phyloP scores from a whole-genome alignment of 1,140 invertebrate species.

The Artemia franciscana region DNA sequence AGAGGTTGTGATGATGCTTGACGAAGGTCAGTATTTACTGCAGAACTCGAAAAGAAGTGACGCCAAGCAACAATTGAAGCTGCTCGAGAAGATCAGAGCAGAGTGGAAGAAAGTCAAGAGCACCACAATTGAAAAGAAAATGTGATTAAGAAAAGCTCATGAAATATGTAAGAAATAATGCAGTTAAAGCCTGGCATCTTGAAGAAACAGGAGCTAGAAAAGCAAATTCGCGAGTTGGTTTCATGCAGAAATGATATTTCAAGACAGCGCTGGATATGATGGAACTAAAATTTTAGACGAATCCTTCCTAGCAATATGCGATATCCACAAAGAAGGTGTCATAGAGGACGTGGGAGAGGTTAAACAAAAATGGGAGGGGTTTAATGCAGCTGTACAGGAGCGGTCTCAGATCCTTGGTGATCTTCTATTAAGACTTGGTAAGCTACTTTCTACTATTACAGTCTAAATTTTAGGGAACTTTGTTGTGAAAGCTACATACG shows the following conservation, averaged over 20 bases:
- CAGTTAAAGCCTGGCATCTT: constrained; percentile 39
- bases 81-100: constrained; percentile 55
- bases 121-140: constrained; percentile 57
- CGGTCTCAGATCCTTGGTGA: constrained; percentile 57
- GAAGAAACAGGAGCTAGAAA: constrained; percentile 60
- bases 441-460: too few species aligned
- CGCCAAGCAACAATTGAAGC: constrained; percentile 33
- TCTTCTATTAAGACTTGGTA: too few species aligned
- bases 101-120: constrained; percentile 72
- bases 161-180: constrained; percentile 77
- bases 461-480: too few species aligned
- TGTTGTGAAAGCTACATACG: too few species aligned
- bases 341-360: constrained; percentile 51
- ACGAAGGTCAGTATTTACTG: constrained; percentile 58
- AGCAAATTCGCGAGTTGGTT: constrained; percentile 65
- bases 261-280: constrained; percentile 65
- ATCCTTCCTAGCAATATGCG: constrained; percentile 47
- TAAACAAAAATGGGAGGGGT: constrained; percentile 63
- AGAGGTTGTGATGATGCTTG: constrained; percentile 75
- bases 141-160: constrained; percentile 48
- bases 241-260: constrained; percentile 57
- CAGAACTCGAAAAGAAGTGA: constrained; percentile 19
- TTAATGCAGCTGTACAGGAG: constrained; percentile 36
- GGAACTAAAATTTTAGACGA: constrained; percentile 59
- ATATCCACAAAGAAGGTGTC: constrained; percentile 69